Percentiles rank a stretch among this genome's conserved stretches.
phyloP scores from a whole-genome alignment of 1,140 invertebrate genomes.

The Elysia chlorotica region DNA sequence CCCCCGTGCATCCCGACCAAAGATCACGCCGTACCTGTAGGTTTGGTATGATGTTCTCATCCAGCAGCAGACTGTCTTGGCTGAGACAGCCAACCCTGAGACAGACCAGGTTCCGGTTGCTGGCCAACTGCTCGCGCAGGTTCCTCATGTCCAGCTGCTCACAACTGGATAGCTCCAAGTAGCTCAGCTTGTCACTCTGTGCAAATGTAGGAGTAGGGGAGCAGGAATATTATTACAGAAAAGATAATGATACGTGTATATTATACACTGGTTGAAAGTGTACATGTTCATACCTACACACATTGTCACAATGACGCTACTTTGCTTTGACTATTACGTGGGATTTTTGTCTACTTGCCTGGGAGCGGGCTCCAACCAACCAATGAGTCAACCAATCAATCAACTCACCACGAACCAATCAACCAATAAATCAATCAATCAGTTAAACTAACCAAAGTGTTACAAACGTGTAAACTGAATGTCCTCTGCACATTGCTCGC shows the following conservation, averaged over 20 bases:
- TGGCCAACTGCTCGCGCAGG: slow-evolving; percentile 36
- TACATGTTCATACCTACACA: too few species aligned
- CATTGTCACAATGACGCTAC: too few species aligned
- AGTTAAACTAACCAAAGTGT: too few species aligned
- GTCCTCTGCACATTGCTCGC: slow-evolving; percentile 41
- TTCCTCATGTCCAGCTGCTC: slow-evolving; percentile 48
- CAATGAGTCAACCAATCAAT: too few species aligned
- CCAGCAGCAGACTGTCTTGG: slow-evolving; percentile 45
- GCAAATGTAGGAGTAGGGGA: not conserved
- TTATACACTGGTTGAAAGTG: too few species aligned
- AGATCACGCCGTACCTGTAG: slow-evolving; percentile 22
- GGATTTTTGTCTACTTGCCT: too few species aligned
- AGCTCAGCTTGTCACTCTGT: slow-evolving; percentile 35
- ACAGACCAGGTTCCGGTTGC: slow-evolving; percentile 35
- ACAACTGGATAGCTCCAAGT: slow-evolving; percentile 47
- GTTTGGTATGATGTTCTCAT: slow-evolving; percentile 43
- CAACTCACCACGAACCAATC: too few species aligned
- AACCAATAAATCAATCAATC: too few species aligned
- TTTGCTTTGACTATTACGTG: too few species aligned
- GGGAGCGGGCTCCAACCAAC: too few species aligned
- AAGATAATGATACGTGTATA: too few species aligned
- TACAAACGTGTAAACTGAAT: slow-evolving; percentile 33
- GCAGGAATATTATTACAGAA: too few species aligned
- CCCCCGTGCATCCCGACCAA: not conserved
- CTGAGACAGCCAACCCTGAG: slow-evolving; percentile 47